Evolutionary conservation across 2,797 vertebrate species (phyloP), one percentile per base, ranked within the genome.

Genomic region (Lagocephalus sceleratus): DNA sequence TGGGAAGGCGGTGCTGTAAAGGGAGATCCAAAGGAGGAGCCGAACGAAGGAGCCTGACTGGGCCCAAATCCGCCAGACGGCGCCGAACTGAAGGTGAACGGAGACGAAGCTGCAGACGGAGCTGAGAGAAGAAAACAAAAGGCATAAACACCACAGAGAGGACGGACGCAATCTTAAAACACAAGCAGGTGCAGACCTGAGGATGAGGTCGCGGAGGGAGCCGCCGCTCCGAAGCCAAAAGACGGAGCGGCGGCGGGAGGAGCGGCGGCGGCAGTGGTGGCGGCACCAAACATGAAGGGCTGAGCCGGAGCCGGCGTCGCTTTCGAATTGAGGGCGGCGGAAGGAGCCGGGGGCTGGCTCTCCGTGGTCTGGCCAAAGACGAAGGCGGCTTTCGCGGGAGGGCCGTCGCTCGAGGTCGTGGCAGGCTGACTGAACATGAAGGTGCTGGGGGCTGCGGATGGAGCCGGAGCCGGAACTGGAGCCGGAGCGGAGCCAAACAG

Each of bases 351-450:
- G 1, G 91, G 70, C 70, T 94, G 89, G 75, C 89, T 90, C 76
- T 87, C 93, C 59, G 94, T 94, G 82, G 88, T 90, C 58, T 90
- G 92, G 64, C 94, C 88, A 54, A 97, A 98, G 12, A 93, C 62
- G 49, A 98, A 94, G 1, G 90, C 66, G 60, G 90, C 66, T 66
- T 93, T 94, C 50, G 93, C 79, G 1, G 91, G 49, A 85, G 84
- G 70, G 39, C 90, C 71, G 12, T 95, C 94, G 49, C 88, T 86
- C 68, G 77, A 44, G 23, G 78, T 6, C 0, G 85, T 85, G 75
- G 88, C 76, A 54, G 88, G 77, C 79, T 95, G 94, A 65, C 95
- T 93, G 48, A 98, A 99, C 41, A 96, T 71, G 39, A 96, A 97
- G 32, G 90, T 72, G 66, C 83, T 17, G 19, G 84, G 75, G 17